Conservation (phyloP, 37 sponge, comb jelly and placozoan genomes). For the Diacarnus erythraeanus region DNA sequence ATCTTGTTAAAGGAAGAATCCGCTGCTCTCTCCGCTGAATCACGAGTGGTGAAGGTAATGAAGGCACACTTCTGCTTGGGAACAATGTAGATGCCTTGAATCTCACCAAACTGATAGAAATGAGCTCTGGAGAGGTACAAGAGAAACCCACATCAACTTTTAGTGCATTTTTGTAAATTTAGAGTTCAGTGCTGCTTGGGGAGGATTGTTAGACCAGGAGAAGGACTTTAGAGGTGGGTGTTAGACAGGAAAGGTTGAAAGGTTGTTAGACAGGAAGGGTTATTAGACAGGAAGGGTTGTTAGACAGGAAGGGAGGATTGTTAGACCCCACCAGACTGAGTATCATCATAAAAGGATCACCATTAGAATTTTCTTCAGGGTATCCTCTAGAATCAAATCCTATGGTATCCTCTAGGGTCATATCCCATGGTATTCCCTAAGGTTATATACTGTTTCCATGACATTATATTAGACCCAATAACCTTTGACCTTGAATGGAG, state of each 20-base stretch:
- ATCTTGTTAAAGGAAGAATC: slow-evolving; percentile 84
- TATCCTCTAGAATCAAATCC: too few species aligned
- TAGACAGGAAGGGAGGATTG: background rate
- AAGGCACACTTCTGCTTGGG: slow-evolving; percentile 92
- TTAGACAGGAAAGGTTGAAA: background rate
- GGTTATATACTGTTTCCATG: too few species aligned
- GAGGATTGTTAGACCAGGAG: background rate
- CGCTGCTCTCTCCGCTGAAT: slow-evolving; percentile 88
- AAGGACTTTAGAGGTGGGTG: background rate
- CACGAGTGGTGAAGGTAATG: slow-evolving; percentile 78
- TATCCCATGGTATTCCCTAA: too few species aligned
- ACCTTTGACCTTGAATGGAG: too few species aligned
- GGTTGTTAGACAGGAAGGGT: background rate
- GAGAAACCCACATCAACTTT: background rate
- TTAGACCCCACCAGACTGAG: too few species aligned
- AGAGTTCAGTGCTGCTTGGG: too few species aligned
- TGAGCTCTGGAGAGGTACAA: slow-evolving; percentile 46
- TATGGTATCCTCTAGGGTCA: too few species aligned
- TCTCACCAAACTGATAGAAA: slow-evolving; percentile 96
- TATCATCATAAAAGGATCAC: too few species aligned
- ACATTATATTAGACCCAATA: too few species aligned
- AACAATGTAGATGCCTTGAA: slow-evolving; percentile 68
- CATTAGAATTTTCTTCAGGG: too few species aligned
- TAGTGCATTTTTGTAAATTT: too few species aligned
- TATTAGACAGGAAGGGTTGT: background rate